Base-by-base conservation (phyloP, 2,888 invertebrate genomes). In the Spisula solida region DNA sequence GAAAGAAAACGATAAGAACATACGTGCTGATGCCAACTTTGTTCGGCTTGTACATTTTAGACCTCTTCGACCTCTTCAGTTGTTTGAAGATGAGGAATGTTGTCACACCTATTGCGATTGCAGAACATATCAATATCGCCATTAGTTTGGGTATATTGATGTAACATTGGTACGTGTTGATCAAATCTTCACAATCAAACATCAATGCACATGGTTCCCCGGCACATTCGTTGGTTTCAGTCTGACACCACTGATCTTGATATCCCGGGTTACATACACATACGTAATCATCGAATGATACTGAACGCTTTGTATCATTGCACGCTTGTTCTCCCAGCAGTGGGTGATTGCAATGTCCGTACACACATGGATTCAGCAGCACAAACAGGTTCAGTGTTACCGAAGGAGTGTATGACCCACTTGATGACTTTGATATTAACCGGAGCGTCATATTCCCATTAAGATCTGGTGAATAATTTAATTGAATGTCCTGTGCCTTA, bases 181-280 rank as follows among this genome's bases (percentile, higher is more conserved):
- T 66, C 41, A 82, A 41, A 41, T 82, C 82, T 41, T 82, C 66
- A 66, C 82, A 82, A 29, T 82, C 82, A 41, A 41, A 66, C 41
- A 82, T 82, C 20, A 66, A 34, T 41, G 82, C 60, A 41, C 82
- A 82, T 0, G 82, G 82, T 41, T 82, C 41, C 5, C n/a, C 20
- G 56, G 25, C 6, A 25, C 82, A 82, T 66, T 82, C 82, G 20
- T 82, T n/a, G 0, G 18, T 82, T n/a, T 82, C 82, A 41, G 20
- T 60, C 18, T 82, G 60, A 41, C 82, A 82, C 82, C 82, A 82
- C 41, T 66, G 31, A 2, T 88, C 93, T 14, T 88, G 79, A 75
- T 93, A 94, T 0, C 94, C 94, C 6, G 86, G 60, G n/a, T 82
- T 20, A 89, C 94, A 94, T 0, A 84, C 41, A 82, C 94, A 94